Base-by-base conservation (phyloP, 2,797 vertebrate species). In the Aplochiton taeniatus region DNA sequence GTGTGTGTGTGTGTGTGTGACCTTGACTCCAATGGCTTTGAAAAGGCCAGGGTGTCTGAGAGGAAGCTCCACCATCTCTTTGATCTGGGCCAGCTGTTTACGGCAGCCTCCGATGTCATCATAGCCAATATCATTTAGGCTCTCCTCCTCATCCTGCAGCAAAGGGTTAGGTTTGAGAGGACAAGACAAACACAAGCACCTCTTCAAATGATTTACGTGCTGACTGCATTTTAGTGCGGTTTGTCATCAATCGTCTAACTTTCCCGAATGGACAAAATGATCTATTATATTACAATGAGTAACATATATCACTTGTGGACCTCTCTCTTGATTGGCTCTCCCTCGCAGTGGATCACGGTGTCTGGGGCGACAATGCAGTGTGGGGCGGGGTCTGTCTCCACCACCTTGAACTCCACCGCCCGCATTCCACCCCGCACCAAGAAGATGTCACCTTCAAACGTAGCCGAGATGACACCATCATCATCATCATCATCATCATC, bases 61-160 rank as follows among this genome's bases (percentile, higher is more conserved):
- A 0, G 87, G 87, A 14, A 88, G 77, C 67, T 88, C 87, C 69
- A 88, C 87, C 87, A 88, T 88, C 83, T 88, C 87, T 66, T 88
- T 88, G 61, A 88, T 88, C 76, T 88, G 87, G 12, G 87, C 87
- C 70, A 88, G 44, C 68, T 88, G 87, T 65, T 87, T 87, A 13
- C 87, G 79, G 54, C 85, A 88, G 0, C 87, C 87, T 1, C 87
- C 87, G 10, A 88, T 88, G 74, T 88, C 87, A 57, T 88, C 87
- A 11, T 88, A 88, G 5, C 87, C 87, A 4, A 88, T 76, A 17
- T 88, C 85, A 51, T 86, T 86, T 62, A 87, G 77, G 62, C 75
- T 87, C 68, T 86, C 87, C 74, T 88, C 87, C 66, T 88, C 85
- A 46, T 88, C 84, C 82, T 85, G 47, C 62, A 65, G 70, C 12